These are phyloP conservation scores for Drosophila serrata DNA, from an alignment of 1,140 invertebrate genomes.

Conservation along the genomic window DNA sequence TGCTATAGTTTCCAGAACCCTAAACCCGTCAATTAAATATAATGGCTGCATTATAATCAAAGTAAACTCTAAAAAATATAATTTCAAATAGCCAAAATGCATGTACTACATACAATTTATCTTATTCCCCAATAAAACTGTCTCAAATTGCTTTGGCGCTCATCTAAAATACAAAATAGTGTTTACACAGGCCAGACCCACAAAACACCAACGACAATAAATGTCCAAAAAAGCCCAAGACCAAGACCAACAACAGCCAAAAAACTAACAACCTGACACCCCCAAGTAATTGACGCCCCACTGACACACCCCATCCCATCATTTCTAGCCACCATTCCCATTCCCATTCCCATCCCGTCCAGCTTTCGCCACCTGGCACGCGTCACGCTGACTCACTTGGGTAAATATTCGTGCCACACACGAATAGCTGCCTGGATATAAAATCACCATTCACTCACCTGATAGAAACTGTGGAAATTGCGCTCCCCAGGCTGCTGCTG, in stretches of 20 bases:
- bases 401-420: constrained; percentile 49
- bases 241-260: too few relatives aligned
- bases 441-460: constrained; percentile 87
- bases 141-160: constrained; percentile 23
- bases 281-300: constrained; percentile 47
- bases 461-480: constrained; percentile 99
- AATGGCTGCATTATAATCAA: background rate
- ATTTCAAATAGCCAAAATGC: background rate
- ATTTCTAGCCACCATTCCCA: background rate
- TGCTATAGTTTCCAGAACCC: too few relatives aligned
- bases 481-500: constrained; percentile 96
- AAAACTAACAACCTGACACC: constrained; percentile 49
- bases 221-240: constrained; percentile 15
- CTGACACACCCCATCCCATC: constrained; percentile 9
- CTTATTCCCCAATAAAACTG: constrained; percentile 22
- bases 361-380: constrained; percentile 56
- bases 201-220: constrained; percentile 21
- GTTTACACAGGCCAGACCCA: constrained; percentile 29
- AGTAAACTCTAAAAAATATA: background rate
- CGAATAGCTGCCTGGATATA: constrained; percentile 15
- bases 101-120: background rate
- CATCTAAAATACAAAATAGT: constrained; percentile 23
- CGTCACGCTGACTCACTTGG: constrained; percentile 72
- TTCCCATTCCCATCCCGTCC: constrained; percentile 2
- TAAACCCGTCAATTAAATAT: too few relatives aligned